Base-by-base conservation (phyloP, 92 coral and sea anemone genomes). In the Montipora capitata region DNA sequence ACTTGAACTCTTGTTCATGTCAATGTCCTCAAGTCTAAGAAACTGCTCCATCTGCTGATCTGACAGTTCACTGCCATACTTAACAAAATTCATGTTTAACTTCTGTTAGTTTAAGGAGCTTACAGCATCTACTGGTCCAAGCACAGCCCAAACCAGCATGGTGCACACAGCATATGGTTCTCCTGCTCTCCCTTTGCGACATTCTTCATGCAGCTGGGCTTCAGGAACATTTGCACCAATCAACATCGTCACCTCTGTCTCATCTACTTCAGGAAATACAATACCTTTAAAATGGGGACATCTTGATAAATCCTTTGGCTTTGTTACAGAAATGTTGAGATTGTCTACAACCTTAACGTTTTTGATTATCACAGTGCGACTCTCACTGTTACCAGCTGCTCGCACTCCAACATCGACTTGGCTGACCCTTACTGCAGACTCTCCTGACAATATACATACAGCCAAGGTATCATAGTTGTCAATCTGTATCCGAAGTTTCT, bases 151-250 rank as follows among this genome's bases (percentile, higher is more conserved):
- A 10, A 91, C 89, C 42, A 89, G 91, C 27, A 92, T 45, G 64
- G 95, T 92, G 27, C 80, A 79, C 52, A 89, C 96, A 39, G 91
- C 93, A 87, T 80, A 86, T 35, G 83, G 93, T 76, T 92, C 90
- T 68, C 93, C 91, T 69, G 89, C 44, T 79, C 85, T 89, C 70
- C 91, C 95, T 18, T 74, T 68, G n/a, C 90, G 90, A 40, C 85
- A 85, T 89, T 89, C 96, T 69, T 89, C 90, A 80, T 73, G 95
- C 44, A 85, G 66, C 48, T 76, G 41, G 27, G 27, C 27, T 20
- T 20, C 27, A 20, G 27, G 27, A 20, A 20, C 27, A 20, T 20
- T 20, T 20, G 27, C 27, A 20, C 27, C 27, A 20, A 20, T 20
- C 27, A 20, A 0, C 27, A 20, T 20, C 0, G 89, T 80, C 40